Base-by-base conservation (phyloP, 2,113 vertebrate genomes). In the Rhombomys opimus region DNA sequence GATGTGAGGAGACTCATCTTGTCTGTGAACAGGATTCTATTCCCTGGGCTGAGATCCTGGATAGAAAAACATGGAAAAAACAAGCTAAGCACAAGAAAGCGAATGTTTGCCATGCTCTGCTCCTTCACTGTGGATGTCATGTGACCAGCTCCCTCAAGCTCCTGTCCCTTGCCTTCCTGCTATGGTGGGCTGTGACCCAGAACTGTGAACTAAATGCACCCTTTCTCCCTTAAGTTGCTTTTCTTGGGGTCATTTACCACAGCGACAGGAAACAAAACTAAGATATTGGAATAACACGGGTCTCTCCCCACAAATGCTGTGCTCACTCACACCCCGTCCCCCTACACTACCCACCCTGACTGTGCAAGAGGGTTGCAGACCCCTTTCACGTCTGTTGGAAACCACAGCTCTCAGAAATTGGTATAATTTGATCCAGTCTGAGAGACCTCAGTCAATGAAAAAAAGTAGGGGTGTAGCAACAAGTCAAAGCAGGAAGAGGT, bases 311-410 rank as follows among this genome's bases (percentile, higher is more conserved):
- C 46, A 27, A 68, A 61, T n/a, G 7, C 22, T 30, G 23, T 30
- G 23, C 2, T 63, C 59, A 11, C 59, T 46, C 38, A 2, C 4
- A 5, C 22, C 25, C 27, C 46, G 14, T 46, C 65, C 4, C 1
- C 38, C 23, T 10, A 46, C 61, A 32, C 67, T n/a, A 18, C 73
- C 50, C 27, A 0, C 52, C 32, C 32, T 1, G 2, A 5, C 25
- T 10, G 72, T 81, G 35, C 0, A 2, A 27, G 52, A 41, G 52
- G 65, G 17, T 1, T 10, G 11, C 0, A 9, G 15, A 10, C 25
- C 68, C 73, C 14, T 38, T 46, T 72, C 78, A 68, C 15, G 0
- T 0, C 3, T 7, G 20, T 41, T 86, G 63, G 76, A 13, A 80
- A 70, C 50, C 0, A 54, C 80, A 38, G 65, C 27, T 77, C 72